These are phyloP conservation scores for Menidia menidia DNA, from an alignment of 2,797 vertebrate species.

Conservation along the genomic window DNA sequence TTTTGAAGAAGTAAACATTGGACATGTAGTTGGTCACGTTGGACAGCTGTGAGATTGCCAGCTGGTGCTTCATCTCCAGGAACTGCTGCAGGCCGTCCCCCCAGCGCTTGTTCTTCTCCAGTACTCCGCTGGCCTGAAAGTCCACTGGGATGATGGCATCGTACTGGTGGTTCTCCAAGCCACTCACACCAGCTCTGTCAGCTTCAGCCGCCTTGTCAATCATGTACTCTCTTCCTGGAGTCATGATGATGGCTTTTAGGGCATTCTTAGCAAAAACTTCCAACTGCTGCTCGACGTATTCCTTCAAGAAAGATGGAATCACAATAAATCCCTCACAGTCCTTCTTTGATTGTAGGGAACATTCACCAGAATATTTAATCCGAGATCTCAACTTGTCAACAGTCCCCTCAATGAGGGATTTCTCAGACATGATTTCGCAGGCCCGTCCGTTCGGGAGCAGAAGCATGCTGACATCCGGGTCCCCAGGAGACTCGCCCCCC, in stretches of 20 bases:
- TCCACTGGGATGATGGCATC: constrained; percentile 49
- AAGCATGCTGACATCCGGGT: constrained; percentile 3
- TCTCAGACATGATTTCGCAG: constrained; percentile 22
- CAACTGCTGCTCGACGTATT: constrained; percentile 11
- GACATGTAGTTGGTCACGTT: constrained; percentile 69
- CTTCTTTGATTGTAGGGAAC: not conserved
- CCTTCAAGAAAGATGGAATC: constrained; percentile 17
- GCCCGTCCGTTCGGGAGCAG: not conserved
- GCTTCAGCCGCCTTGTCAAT: constrained; percentile 18
- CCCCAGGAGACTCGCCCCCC: rapidly evolving
- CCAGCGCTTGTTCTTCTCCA: constrained; percentile 68
- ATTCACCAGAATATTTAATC: constrained; percentile 21
- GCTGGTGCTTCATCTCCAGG: constrained; percentile 67
- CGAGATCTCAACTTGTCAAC: not conserved
- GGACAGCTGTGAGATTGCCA: constrained; percentile 53
- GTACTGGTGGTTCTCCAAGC: not conserved
- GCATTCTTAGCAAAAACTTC: constrained; percentile 17
- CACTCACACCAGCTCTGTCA: not conserved
- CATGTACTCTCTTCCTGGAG: constrained; percentile 45
- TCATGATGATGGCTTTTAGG: constrained; percentile 54
- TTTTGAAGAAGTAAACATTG: constrained; percentile 63
- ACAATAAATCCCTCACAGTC: constrained; percentile 7
- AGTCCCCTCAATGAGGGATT: not conserved
- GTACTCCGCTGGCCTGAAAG: constrained; percentile 61
- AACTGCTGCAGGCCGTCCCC: constrained; percentile 70